A percentile compares a stretch with the other conserved stretches of the same genome.
Evolutionary conservation across 1,140 invertebrate species (phyloP).

Genomic region (Caerostris extrusa): DNA sequence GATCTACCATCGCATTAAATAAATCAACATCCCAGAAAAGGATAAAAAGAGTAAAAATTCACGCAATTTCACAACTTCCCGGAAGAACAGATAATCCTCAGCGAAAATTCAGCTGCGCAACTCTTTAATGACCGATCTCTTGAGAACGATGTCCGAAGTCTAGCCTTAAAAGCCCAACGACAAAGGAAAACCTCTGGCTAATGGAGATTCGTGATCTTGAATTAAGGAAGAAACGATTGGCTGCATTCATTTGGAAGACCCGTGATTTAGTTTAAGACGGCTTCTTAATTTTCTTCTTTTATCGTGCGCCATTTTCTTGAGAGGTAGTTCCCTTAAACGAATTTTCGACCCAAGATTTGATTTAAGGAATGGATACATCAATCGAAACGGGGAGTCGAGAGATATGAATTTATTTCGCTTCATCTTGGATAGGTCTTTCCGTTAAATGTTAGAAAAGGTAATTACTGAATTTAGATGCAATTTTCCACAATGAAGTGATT

Average conservation of each 20-base stretch:
- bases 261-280: conserved; percentile 48
- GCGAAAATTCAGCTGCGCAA: background rate
- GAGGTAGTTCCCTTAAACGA: background rate
- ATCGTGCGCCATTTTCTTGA: background rate
- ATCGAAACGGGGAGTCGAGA: background rate
- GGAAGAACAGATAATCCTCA: background rate
- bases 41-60: background rate
- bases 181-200: conserved; percentile 36
- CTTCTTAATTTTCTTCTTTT: conserved; percentile 1
- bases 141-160: conserved; percentile 13
- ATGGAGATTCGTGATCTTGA: conserved; percentile 50
- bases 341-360: background rate
- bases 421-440: background rate
- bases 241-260: conserved; percentile 36
- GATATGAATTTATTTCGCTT: conserved; percentile 1
- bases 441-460: too few species aligned
- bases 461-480: too few species aligned
- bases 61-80: background rate
- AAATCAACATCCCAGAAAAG: background rate
- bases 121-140: conserved; percentile 22
- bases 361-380: background rate
- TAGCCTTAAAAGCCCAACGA: conserved; percentile 14
- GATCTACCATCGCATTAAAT: too few species aligned
- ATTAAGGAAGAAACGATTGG: conserved; percentile 41
- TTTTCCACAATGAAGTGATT: too few species aligned